Base-by-base conservation (phyloP, 1,140 invertebrate species). In the Hyposmocoma kahamanoa region DNA sequence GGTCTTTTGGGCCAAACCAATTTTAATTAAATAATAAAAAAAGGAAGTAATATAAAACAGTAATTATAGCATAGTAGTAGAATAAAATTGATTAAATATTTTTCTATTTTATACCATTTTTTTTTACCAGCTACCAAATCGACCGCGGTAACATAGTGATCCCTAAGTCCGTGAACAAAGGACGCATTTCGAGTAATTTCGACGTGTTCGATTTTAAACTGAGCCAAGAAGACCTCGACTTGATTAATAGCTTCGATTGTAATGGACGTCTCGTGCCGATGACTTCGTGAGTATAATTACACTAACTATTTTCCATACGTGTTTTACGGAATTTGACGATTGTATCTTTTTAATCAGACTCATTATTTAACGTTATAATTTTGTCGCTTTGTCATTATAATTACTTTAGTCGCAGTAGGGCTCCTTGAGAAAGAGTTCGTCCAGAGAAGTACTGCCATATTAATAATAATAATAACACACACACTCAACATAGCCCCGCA, bases 141-240 rank as follows among this genome's bases (percentile, higher is more conserved):
- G 51, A 59, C 36, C 51, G 51, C 38, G 48, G 43, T 15, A 21
- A 22, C 5, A 46, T 88, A 24, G 80, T 83, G 18, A 88, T 88
- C 44, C 87, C 87, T 1, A 88, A 88, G 51, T 88, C 92, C 9
- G 90, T 92, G n/a, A 94, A 87, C 9, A 89, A 90, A 59, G 72
- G 81, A 1, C 87, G 93, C 46, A 91, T 95, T 45, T 75, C 86
- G 58, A 86, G 90, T 26, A 95, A 95, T 69, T 86, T 92, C 59
- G 67, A 92, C 45, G 87, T 93, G 26, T 92, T 92, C 67, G 91
- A 92, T 67, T 94, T 94, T 67, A 72, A 87, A 42, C 71, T 94
- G 22, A 77, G 82, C 3, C 56, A 79, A 8, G 89, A 89, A 17
- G 89, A 91, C 52, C 58, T 88, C 2, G 17, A 62, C 21, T 56